Evolutionary conservation across 2,113 vertebrate genomes (phyloP).

Genomic region (Atrichornis clamosus): DNA sequence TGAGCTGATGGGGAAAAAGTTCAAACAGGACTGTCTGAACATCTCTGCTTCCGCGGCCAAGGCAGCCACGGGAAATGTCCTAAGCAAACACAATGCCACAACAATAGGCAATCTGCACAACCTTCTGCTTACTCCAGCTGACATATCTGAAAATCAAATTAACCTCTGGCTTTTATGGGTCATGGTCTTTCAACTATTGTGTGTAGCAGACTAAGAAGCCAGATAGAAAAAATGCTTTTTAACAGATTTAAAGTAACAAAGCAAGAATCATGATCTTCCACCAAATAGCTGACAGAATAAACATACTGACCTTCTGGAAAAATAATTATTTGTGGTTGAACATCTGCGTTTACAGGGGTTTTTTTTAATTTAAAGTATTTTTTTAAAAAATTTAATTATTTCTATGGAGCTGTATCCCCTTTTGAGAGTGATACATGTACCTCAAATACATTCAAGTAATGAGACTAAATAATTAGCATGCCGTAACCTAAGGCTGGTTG

Average conservation of each 20-base stretch:
- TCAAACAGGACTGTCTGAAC: neutral
- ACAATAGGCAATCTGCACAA: neutral
- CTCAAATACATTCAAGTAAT: neutral
- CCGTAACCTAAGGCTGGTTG: neutral
- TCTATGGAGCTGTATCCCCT: neutral
- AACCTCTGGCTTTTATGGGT: constrained; percentile 13
- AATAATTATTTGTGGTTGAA: neutral
- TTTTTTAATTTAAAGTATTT: neutral
- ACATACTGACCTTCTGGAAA: neutral
- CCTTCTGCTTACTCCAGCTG: constrained; percentile 18
- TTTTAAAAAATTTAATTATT: neutral
- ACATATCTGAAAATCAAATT: constrained; percentile 46
- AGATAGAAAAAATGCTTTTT: neutral
- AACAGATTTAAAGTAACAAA: constrained; percentile 5
- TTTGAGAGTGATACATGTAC: neutral
- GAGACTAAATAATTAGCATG: neutral
- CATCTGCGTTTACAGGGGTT: neutral
- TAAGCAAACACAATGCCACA: neutral
- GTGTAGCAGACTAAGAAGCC: neutral
- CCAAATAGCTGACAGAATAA: neutral
- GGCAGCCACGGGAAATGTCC: neutral
- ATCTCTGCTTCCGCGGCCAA: neutral
- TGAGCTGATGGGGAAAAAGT: neutral
- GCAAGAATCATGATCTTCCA: neutral
- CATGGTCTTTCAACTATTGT: neutral